These are phyloP conservation scores for Ectemnius lituratus DNA, from an alignment of 2,888 invertebrate species.

Conservation along the genomic window DNA sequence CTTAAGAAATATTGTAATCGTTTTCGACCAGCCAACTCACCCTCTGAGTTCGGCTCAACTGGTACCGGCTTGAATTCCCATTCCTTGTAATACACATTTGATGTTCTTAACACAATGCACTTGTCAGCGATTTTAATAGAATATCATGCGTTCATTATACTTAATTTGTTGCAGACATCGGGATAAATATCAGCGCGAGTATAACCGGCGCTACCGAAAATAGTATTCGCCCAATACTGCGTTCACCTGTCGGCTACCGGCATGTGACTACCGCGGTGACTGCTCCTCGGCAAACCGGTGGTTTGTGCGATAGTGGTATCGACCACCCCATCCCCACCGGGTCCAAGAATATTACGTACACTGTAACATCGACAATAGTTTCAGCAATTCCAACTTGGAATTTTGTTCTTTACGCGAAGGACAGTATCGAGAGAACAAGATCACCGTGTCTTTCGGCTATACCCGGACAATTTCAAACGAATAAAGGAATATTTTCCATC, in stretches of 20 bases:
- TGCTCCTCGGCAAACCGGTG: conserved; percentile 65
- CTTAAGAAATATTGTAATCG: too few species aligned
- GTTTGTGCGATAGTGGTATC: conserved; percentile 66
- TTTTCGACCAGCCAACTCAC: neutral
- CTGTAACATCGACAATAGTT: neutral
- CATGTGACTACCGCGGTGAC: conserved; percentile 70
- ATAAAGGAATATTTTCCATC: too few species aligned
- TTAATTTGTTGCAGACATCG: too few species aligned
- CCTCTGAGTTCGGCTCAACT: neutral
- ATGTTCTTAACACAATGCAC: neutral
- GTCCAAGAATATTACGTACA: conserved; percentile 37
- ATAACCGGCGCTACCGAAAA: conserved; percentile 1
- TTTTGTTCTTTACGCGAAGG: neutral
- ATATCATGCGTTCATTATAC: too few species aligned
- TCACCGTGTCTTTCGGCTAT: too few species aligned
- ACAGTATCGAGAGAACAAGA: neutral
- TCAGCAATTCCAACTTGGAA: neutral
- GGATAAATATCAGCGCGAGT: neutral
- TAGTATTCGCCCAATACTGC: conserved; percentile 18
- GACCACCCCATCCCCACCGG: conserved; percentile 72
- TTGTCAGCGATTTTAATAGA: neutral
- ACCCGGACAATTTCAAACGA: too few species aligned
- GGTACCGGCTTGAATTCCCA: neutral
- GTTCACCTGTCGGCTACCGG: conserved; percentile 64
- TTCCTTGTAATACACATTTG: neutral